Evolutionary conservation across 2,888 invertebrate species (phyloP).

Genomic region (Neocrepidodera transversa): DNA sequence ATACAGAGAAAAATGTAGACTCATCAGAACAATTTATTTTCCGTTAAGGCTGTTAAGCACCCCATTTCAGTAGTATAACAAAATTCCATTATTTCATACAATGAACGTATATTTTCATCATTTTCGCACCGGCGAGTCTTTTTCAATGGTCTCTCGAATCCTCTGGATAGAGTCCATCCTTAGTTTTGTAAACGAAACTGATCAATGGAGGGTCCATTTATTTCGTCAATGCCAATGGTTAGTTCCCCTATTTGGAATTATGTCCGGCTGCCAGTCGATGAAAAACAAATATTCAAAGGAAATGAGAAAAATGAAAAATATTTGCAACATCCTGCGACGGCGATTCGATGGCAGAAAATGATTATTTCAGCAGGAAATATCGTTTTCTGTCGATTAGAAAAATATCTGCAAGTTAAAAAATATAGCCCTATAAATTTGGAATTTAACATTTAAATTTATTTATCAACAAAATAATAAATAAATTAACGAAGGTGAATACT

Average conservation of each 20-base stretch:
- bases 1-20: conserved; percentile 32
- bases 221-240: conserved; percentile 24
- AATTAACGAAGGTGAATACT: too few relatives aligned
- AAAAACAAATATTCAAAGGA: conserved; percentile 14
- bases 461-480: too few relatives aligned
- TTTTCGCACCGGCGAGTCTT: conserved; percentile 36
- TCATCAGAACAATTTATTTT: conserved; percentile 36
- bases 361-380: too few relatives aligned
- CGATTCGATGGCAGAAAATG: too few relatives aligned
- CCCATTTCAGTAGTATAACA: conserved; percentile 26
- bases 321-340: neutral
- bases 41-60: conserved; percentile 35
- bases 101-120: conserved; percentile 36
- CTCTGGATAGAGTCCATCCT: conserved; percentile 11
- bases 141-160: conserved; percentile 23
- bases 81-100: conserved; percentile 37
- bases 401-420: too few relatives aligned
- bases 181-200: conserved; percentile 19
- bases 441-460: too few relatives aligned
- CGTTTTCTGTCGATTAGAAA: too few relatives aligned
- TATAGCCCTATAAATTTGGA: too few relatives aligned
- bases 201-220: conserved; percentile 26
- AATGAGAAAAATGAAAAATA: conserved; percentile 16
- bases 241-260: conserved; percentile 5
- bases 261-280: conserved; percentile 10